Percentiles rank a stretch among this genome's conserved stretches.
These are phyloP conservation scores for Xenopus borealis DNA, from an alignment of 2,113 vertebrate species.

Conservation along the genomic window DNA sequence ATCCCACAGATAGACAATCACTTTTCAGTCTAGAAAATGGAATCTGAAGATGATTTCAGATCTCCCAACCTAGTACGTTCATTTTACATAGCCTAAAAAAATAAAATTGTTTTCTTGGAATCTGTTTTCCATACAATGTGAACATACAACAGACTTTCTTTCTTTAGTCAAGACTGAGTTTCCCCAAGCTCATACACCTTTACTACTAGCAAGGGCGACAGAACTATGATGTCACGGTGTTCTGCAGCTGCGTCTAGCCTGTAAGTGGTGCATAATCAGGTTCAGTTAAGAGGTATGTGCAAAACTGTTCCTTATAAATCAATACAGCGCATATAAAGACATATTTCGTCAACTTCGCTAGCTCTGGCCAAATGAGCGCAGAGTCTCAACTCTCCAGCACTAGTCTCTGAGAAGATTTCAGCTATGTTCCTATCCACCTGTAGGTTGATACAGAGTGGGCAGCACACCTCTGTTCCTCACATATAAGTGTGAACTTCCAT, in stretches of 20 bases:
- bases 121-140: constrained; percentile 2
- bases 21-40: constrained; percentile 11
- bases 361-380: constrained; percentile 26
- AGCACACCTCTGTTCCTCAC: constrained; percentile 10
- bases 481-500: constrained; percentile 10
- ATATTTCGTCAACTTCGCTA: not conserved
- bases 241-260: constrained; percentile 33
- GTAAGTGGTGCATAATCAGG: constrained; percentile 28
- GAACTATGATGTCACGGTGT: constrained; percentile 2
- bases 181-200: not conserved
- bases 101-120: constrained; percentile 22
- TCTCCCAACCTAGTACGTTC: constrained; percentile 10
- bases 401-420: constrained; percentile 20
- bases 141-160: constrained; percentile 14
- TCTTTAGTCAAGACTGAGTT: constrained; percentile 3
- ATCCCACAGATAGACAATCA: constrained; percentile 16
- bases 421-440: constrained; percentile 14
- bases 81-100: constrained; percentile 22
- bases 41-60: constrained; percentile 25
- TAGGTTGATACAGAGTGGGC: constrained; percentile 1
- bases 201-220: constrained; percentile 19
- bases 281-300: constrained; percentile 41
- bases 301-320: constrained; percentile 33
- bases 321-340: constrained; percentile 39
- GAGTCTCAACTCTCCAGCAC: not conserved